Evolutionary conservation across 2,113 vertebrate species (phyloP).

Genomic region (Garra rufa): DNA sequence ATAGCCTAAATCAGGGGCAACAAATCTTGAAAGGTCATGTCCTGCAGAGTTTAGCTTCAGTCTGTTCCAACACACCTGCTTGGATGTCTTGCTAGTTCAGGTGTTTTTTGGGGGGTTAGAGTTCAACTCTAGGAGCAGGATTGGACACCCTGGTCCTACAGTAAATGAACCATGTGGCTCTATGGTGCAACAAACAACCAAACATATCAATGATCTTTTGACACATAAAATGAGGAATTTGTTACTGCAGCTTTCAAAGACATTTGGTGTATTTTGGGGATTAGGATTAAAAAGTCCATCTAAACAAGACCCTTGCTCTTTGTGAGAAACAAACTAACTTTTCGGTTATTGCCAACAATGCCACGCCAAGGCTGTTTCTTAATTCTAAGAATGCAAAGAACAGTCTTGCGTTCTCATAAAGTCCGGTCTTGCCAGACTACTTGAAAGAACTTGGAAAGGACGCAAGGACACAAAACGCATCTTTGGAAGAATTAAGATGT

Average conservation of each 20-base stretch:
- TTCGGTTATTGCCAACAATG: not conserved
- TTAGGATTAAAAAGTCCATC: not conserved
- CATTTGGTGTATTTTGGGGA: not conserved
- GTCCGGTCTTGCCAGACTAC: too few relatives aligned
- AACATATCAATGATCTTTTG: not conserved
- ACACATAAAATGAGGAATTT: not conserved
- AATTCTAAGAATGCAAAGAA: not conserved
- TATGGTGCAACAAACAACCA: not conserved
- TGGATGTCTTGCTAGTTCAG: not conserved
- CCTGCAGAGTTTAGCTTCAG: conserved; percentile 5
- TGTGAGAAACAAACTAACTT: not conserved
- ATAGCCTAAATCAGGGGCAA: not conserved
- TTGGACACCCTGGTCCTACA: not conserved
- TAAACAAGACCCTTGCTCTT: not conserved
- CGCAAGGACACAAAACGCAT: not conserved
- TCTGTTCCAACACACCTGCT: not conserved
- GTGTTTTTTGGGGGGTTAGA: not conserved
- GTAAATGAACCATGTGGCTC: not conserved
- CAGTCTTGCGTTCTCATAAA: not conserved
- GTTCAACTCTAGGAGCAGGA: not conserved
- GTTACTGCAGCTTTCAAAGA: not conserved
- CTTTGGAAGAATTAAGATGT: not conserved
- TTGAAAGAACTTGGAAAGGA: too few relatives aligned
- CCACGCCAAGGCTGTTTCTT: not conserved
- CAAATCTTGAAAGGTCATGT: not conserved